These are phyloP conservation scores for Bombus pyrosoma DNA, from an alignment of 1,140 invertebrate genomes.

Conservation along the genomic window DNA sequence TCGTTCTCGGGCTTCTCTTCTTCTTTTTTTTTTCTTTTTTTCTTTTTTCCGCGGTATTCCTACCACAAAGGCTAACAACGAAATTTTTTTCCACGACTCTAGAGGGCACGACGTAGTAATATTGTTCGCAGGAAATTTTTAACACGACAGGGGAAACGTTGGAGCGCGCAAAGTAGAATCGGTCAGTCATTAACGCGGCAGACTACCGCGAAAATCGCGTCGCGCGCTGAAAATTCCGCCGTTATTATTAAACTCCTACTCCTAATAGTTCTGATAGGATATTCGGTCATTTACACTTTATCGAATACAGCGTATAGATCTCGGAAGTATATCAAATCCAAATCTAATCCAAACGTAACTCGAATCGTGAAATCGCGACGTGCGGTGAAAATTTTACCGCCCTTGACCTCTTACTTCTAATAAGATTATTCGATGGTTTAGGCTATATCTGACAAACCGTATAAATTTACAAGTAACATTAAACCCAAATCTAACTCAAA, in stretches of 20 bases:
- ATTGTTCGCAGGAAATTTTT: neutral
- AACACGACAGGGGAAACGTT: neutral
- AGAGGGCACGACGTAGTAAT: neutral
- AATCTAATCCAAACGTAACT: neutral
- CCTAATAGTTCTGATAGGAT: no score
- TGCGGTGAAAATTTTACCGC: no score
- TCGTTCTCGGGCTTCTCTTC: no score
- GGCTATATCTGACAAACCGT: no score
- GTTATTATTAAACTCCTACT: no score
- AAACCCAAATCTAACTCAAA: no score
- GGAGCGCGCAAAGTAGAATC: slow-evolving; percentile 9
- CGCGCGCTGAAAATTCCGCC: neutral
- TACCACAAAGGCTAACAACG: neutral
- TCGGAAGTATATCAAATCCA: neutral
- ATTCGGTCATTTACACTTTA: neutral
- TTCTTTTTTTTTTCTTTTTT: neutral
- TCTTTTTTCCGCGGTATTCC: neutral
- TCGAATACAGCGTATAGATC: neutral
- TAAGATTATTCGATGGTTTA: no score
- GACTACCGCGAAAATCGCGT: neutral
- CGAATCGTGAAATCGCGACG: no score
- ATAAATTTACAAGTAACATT: no score
- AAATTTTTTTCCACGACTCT: slow-evolving; percentile 16
- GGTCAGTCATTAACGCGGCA: neutral
- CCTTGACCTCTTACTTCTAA: neutral